Percentiles rank a stretch among this genome's conserved stretches.
Conservation (phyloP, 2,113 vertebrate genomes). For the Pristiophorus japonicus region DNA sequence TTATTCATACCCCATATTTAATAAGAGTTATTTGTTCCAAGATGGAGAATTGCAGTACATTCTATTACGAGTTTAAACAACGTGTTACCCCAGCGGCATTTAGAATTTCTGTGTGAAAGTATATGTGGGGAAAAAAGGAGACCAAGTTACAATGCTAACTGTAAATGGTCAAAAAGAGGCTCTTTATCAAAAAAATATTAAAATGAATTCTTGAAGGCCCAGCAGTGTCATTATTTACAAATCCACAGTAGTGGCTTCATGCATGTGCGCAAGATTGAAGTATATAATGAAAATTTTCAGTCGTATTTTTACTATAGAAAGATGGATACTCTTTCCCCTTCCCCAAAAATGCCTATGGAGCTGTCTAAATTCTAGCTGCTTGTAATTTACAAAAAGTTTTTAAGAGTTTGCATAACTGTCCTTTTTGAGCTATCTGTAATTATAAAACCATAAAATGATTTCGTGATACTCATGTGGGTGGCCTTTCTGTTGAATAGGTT, state of each 20-base stretch:
- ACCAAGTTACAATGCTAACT: not conserved
- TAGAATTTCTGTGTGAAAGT: not conserved
- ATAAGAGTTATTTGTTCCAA: not conserved
- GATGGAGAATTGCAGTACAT: conserved; percentile 3
- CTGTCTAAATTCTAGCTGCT: not conserved
- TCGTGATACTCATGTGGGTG: not conserved
- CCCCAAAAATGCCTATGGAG: not conserved
- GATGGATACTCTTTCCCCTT: not conserved
- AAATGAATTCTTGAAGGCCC: not conserved
- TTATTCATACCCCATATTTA: conserved; percentile 12
- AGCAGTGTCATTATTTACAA: not conserved
- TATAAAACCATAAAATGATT: not conserved
- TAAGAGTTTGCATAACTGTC: not conserved
- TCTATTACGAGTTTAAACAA: too few relatives aligned
- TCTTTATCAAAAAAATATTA: not conserved
- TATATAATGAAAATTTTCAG: not conserved
- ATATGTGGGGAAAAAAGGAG: not conserved
- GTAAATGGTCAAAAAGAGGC: not conserved
- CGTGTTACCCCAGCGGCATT: not conserved
- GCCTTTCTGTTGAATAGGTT: not conserved
- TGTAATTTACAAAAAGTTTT: not conserved
- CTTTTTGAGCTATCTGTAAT: not conserved
- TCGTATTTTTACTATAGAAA: not conserved
- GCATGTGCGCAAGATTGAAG: not conserved
- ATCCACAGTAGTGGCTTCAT: not conserved